Percentiles rank a stretch among this genome's conserved stretches.
These are phyloP conservation scores for Colletes gigas DNA, from an alignment of 1,140 invertebrate genomes.

Conservation along the genomic window DNA sequence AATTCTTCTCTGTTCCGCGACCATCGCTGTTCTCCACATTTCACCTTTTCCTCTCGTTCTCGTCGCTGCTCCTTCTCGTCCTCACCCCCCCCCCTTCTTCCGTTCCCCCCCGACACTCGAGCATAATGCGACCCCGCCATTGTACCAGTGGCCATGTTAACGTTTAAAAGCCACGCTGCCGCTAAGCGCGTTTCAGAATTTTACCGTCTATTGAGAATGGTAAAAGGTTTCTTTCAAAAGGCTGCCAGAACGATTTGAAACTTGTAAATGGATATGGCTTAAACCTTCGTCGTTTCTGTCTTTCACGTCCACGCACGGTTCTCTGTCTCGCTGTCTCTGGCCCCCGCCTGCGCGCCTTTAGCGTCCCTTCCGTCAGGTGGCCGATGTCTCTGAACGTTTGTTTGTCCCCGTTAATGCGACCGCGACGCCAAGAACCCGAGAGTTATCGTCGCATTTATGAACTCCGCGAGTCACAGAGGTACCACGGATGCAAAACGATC, in stretches of 20 bases:
- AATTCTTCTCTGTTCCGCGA: constrained; percentile 44
- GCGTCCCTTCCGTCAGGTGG: constrained; percentile 30
- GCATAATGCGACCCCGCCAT: constrained; percentile 71
- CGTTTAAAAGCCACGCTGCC: constrained; percentile 73
- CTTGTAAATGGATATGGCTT: constrained; percentile 72
- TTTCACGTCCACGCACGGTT: constrained; percentile 16
- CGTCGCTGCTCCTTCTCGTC: constrained; percentile 3
- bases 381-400: constrained; percentile 49
- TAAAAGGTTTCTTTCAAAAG: constrained; percentile 75
- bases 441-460: constrained; percentile 8
- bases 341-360: neutral
- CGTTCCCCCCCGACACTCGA: constrained; percentile 49
- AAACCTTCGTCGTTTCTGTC: constrained; percentile 59
- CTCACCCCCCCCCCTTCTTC: constrained; percentile 29
- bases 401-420: constrained; percentile 37
- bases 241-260: constrained; percentile 73
- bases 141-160: constrained; percentile 68
- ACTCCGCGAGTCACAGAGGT: neutral
- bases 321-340: constrained; percentile 25
- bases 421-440: neutral
- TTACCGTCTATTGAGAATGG: constrained; percentile 72
- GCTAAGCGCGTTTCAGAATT: constrained; percentile 72
- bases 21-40: constrained; percentile 35
- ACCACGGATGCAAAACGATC: neutral
- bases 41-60: constrained; percentile 11